phyloP scores from a whole-genome alignment of 1,140 invertebrate species.

The Tetraneura akinire region DNA sequence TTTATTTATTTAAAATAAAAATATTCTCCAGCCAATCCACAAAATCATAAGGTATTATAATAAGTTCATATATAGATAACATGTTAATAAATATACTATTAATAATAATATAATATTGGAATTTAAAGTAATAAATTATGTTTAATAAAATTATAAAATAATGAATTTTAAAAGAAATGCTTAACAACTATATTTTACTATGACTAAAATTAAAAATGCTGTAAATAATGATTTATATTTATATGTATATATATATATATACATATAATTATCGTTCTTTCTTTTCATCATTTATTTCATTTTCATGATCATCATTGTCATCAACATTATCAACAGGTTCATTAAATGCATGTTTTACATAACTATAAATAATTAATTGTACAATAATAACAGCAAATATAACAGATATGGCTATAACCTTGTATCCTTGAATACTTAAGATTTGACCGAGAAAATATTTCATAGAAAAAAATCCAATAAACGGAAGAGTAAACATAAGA shows the following conservation, averaged over 20 bases:
- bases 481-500: constrained; percentile 46
- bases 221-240: not conserved
- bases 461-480: constrained; percentile 45
- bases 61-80: constrained; percentile 8
- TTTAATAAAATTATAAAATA: constrained; percentile 34
- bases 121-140: constrained; percentile 13
- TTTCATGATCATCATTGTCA: not conserved
- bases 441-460: constrained; percentile 44
- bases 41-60: constrained; percentile 27
- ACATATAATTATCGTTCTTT: constrained; percentile 27
- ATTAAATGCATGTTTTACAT: constrained; percentile 49
- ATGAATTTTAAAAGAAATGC: constrained; percentile 12
- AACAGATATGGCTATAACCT: constrained; percentile 35
- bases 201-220: constrained; percentile 2
- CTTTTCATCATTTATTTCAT: not conserved
- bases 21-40: constrained; percentile 30
- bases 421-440: constrained; percentile 27
- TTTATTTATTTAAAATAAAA: constrained; percentile 40
- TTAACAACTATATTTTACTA: constrained; percentile 11
- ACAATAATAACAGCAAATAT: constrained; percentile 49
- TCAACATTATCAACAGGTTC: constrained; percentile 30
- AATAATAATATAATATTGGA: constrained; percentile 24
- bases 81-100: constrained; percentile 1
- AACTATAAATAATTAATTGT: constrained; percentile 47
- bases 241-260: too few species aligned